Evolutionary conservation across 2,113 vertebrate species (phyloP), one percentile per base, ranked within the genome.

Genomic region (Saccopteryx leptura): DNA sequence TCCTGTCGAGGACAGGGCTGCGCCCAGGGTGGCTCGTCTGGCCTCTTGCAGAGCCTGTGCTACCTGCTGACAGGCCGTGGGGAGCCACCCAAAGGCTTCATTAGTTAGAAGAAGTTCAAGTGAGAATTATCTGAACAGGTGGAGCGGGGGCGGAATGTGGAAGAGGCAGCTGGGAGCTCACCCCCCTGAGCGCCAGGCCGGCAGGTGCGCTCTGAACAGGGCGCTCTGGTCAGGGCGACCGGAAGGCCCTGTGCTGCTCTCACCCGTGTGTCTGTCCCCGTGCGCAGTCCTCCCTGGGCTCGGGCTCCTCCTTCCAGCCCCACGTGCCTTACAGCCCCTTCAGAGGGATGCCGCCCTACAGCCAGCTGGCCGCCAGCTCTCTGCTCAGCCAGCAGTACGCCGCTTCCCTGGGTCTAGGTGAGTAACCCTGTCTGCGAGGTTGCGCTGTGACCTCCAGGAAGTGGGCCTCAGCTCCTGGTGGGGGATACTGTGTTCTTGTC

Each of bases 341-440:
- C 92, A 97, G 99, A 98, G 98, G 98, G 97, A 99, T 99, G 98
- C 98, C 99, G 1, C 96, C 99, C 72, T 99, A 99, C 97, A 99
- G 98, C 98, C 99, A 99, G 95, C 98, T 99, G 75, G 99, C 99
- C 74, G 99, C 99, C 97, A 99, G 98, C 97, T 99, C 99, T 90
- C 98, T 99, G 74, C 99, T 99, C 82, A 99, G 98, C 98, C 99
- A 99, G 96, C 99, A 99, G 97, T 99, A 99, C 56, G 99, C 99
- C 66, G 99, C 99, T 48, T 99, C 99, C 0, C 97, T 99, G 95
- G 99, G 99, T 88, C 98, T 99, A 95, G 99, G 99, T 99, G 98
- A 98, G 99, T 99, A 96, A 94, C 61, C 23, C 68, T 60, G 0
- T 24, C 69, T 54, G 69, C 21, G 9, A 3, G 52, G 1, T 46